These are phyloP conservation scores for Mamestra configurata DNA, from an alignment of 1,140 invertebrate genomes.

Conservation along the genomic window DNA sequence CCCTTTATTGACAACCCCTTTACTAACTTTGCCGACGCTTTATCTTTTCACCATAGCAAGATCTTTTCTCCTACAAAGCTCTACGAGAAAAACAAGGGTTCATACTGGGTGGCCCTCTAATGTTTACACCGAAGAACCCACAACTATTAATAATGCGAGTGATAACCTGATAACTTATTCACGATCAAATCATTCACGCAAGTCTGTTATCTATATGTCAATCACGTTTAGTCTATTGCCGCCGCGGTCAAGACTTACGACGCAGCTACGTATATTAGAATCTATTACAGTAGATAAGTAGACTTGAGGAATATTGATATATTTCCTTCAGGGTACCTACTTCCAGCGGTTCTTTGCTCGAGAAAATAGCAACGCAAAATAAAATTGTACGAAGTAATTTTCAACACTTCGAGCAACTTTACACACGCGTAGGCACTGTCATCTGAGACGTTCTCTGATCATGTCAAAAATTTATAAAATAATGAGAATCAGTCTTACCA, in stretches of 20 bases:
- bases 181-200: slow-evolving; percentile 38
- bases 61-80: too few relatives aligned
- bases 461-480: too few relatives aligned
- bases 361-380: too few relatives aligned
- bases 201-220: slow-evolving; percentile 40
- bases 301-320: slow-evolving; percentile 9
- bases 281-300: slow-evolving; percentile 16
- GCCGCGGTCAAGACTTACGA: slow-evolving; percentile 36
- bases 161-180: slow-evolving; percentile 48
- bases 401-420: too few relatives aligned
- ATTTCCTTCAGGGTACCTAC: background rate
- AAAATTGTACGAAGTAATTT: too few relatives aligned
- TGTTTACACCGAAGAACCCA: background rate
- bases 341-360: too few relatives aligned
- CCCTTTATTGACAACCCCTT: too few relatives aligned
- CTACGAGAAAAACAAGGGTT: background rate
- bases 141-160: background rate
- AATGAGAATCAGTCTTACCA: too few relatives aligned
- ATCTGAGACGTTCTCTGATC: too few relatives aligned
- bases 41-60: too few relatives aligned
- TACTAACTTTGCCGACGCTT: too few relatives aligned
- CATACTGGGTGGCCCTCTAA: background rate
- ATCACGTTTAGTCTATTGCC: slow-evolving; percentile 45
- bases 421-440: too few relatives aligned
- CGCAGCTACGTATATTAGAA: background rate